These are phyloP conservation scores for Drosophila mauritiana DNA, from an alignment of 1,140 invertebrate species.

Conservation along the genomic window DNA sequence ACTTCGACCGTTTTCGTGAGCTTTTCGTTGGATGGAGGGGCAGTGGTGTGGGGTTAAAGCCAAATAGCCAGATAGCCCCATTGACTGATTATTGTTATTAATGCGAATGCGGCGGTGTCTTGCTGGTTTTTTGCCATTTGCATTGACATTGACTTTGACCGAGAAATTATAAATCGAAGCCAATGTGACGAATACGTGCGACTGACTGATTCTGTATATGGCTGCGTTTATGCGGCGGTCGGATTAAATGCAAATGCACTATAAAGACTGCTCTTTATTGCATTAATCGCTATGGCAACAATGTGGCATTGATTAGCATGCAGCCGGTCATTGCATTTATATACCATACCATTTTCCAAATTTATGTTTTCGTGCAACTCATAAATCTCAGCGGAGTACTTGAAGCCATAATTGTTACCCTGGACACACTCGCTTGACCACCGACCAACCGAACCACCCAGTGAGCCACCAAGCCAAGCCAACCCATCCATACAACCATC, in stretches of 20 bases:
- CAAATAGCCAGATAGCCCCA: slow-evolving; percentile 49
- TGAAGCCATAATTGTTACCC: slow-evolving; percentile 21
- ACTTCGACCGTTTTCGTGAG: slow-evolving; percentile 58
- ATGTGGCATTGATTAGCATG: slow-evolving; percentile 13
- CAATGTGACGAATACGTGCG: slow-evolving; percentile 67
- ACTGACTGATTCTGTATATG: not conserved
- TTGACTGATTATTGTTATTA: slow-evolving; percentile 60
- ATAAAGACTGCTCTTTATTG: slow-evolving; percentile 9
- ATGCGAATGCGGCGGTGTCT: slow-evolving; percentile 48
- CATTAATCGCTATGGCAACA: not conserved
- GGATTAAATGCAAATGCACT: slow-evolving; percentile 15
- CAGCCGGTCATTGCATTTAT: slow-evolving; percentile 5
- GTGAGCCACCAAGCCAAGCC: not conserved
- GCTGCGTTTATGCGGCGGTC: slow-evolving; percentile 10
- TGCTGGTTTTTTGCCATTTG: slow-evolving; percentile 64
- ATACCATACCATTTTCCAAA: slow-evolving; percentile 2
- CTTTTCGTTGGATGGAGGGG: slow-evolving; percentile 3
- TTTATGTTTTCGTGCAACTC: slow-evolving; percentile 3
- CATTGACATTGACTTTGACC: slow-evolving; percentile 84
- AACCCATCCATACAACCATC: too few species aligned
- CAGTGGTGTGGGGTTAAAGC: slow-evolving; percentile 9
- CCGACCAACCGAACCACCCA: slow-evolving; percentile 1
- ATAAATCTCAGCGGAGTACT: slow-evolving; percentile 10
- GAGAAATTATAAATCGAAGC: slow-evolving; percentile 76
- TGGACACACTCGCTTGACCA: slow-evolving; percentile 26